Conservation (phyloP, 2,113 vertebrate species). For the Plestiodon gilberti region DNA sequence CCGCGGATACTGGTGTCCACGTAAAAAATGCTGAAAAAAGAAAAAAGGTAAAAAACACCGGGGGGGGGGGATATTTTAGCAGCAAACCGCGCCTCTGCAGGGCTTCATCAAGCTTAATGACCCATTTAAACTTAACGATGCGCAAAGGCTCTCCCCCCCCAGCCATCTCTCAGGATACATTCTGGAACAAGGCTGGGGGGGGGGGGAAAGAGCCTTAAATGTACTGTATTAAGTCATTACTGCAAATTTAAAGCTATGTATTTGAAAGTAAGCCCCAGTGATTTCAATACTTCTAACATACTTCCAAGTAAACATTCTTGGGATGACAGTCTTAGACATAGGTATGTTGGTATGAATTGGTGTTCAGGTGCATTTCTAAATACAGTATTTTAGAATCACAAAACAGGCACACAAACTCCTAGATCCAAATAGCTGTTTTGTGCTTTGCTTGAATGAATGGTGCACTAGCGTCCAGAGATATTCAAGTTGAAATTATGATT, state of each 20-base stretch:
- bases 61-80: too few relatives aligned
- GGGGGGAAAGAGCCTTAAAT: too few relatives aligned
- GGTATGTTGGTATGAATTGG: not conserved
- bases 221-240: too few relatives aligned
- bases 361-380: not conserved
- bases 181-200: too few relatives aligned
- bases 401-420: not conserved
- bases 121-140: too few relatives aligned
- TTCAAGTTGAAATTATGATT: not conserved
- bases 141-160: too few relatives aligned
- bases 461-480: not conserved
- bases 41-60: too few relatives aligned
- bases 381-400: not conserved
- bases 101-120: too few relatives aligned
- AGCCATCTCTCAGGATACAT: too few relatives aligned
- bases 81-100: too few relatives aligned
- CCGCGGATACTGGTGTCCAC: too few relatives aligned
- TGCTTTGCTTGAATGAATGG: not conserved
- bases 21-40: too few relatives aligned
- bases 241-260: not conserved
- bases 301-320: not conserved
- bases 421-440: slow-evolving; percentile 10
- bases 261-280: not conserved
- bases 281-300: not conserved
- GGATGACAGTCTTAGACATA: not conserved